Conservation (phyloP, 2,888 invertebrate species). For the Mythimna pallens region DNA sequence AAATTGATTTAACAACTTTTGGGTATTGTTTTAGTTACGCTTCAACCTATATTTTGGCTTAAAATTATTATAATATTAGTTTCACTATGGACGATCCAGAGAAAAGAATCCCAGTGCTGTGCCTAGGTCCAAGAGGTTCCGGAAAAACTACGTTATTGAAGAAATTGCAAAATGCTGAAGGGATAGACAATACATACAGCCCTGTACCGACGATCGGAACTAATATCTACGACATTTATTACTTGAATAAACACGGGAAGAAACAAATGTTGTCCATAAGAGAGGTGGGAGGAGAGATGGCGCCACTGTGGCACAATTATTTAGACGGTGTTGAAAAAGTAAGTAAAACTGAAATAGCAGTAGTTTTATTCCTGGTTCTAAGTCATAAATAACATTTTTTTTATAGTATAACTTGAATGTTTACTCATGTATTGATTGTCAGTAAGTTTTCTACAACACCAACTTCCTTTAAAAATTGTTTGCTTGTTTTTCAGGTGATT, state of each 20-base stretch:
- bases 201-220: slow-evolving; percentile 95
- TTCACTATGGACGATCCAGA: slow-evolving; percentile 82
- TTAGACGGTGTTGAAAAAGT: slow-evolving; percentile 92
- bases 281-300: slow-evolving; percentile 96
- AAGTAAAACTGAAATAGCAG: slow-evolving; percentile 27
- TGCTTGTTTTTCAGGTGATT: slow-evolving; percentile 87
- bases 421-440: too few relatives aligned
- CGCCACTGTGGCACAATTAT: slow-evolving; percentile 95
- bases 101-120: slow-evolving; percentile 89
- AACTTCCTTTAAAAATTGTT: background rate
- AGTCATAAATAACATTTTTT: too few relatives aligned
- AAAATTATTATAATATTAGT: background rate
- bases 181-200: slow-evolving; percentile 94
- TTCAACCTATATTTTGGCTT: too few relatives aligned
- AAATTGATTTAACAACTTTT: slow-evolving; percentile 70
- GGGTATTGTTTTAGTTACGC: background rate
- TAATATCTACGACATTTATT: slow-evolving; percentile 92
- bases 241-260: slow-evolving; percentile 87
- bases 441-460: background rate
- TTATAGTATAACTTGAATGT: too few relatives aligned
- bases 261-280: slow-evolving; percentile 91
- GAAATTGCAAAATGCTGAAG: slow-evolving; percentile 92
- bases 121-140: slow-evolving; percentile 94
- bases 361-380: too few relatives aligned
- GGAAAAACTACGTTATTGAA: slow-evolving; percentile 95